phyloP scores from a whole-genome alignment of 2,888 invertebrate species.

The Acronicta aceris region DNA sequence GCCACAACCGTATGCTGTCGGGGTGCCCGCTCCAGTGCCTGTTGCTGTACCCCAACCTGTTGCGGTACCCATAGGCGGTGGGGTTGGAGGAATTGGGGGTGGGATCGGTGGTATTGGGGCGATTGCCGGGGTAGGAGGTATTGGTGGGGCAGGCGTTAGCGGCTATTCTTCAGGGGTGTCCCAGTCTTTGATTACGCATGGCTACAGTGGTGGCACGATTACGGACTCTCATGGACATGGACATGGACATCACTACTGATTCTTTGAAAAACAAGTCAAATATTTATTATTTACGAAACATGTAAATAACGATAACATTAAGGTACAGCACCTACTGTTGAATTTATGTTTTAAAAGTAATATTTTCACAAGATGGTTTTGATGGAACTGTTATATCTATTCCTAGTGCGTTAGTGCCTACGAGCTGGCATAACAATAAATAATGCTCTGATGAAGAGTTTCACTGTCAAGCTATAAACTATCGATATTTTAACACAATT shows the following conservation, averaged over 20 bases:
- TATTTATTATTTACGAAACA: conserved; percentile 32
- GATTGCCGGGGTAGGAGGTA: conserved; percentile 18
- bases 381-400: no score
- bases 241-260: conserved; percentile 54
- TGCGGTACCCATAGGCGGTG: conserved; percentile 62
- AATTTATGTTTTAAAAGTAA: no score
- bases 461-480: no score
- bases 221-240: conserved; percentile 63
- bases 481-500: no score
- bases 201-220: conserved; percentile 23
- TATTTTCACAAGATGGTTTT: no score
- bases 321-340: not conserved
- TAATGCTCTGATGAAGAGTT: no score
- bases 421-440: no score
- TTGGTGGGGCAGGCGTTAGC: conserved; percentile 11
- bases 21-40: conserved; percentile 78
- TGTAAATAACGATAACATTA: conserved; percentile 6
- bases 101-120: conserved; percentile 32
- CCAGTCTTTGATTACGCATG: conserved; percentile 17
- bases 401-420: no score
- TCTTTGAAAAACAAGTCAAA: not conserved
- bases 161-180: conserved; percentile 34
- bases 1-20: conserved; percentile 86
- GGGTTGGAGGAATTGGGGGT: conserved; percentile 26
- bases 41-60: conserved; percentile 76